These are phyloP conservation scores for Cotesia vestalis DNA, from an alignment of 1,140 invertebrate genomes.

Conservation along the genomic window DNA sequence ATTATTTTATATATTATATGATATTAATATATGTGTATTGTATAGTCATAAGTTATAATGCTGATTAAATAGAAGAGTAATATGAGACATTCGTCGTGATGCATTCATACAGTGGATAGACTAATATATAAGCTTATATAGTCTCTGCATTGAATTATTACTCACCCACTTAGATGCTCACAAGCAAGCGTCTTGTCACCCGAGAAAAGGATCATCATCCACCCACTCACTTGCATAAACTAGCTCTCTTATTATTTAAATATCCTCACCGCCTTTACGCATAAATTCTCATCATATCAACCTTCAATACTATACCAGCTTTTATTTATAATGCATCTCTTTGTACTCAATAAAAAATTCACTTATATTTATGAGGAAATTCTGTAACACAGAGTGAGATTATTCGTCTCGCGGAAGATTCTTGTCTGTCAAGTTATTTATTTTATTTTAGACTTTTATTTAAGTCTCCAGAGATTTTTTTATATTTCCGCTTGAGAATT, in stretches of 20 bases:
- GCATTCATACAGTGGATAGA: not conserved
- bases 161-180: slow-evolving; percentile 26
- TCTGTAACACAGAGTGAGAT: too few species aligned
- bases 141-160: slow-evolving; percentile 23
- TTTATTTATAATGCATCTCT: not conserved
- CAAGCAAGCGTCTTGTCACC: slow-evolving; percentile 11
- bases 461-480: too few species aligned
- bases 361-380: too few species aligned
- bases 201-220: slow-evolving; percentile 22
- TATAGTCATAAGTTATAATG: not conserved
- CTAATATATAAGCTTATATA: not conserved
- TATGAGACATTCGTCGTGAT: not conserved
- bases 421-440: too few species aligned
- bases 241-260: slow-evolving; percentile 12
- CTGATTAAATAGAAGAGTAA: not conserved
- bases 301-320: not conserved
- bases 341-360: not conserved
- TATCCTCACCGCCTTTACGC: too few species aligned
- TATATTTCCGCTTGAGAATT: too few species aligned
- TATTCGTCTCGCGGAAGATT: too few species aligned
- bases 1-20: too few species aligned
- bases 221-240: slow-evolving; percentile 12
- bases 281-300: not conserved
- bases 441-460: too few species aligned
- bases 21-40: not conserved